Percentiles rank a stretch among this genome's conserved stretches.
Evolutionary conservation across 2,888 invertebrate species (phyloP).

Genomic region (Pollenia amentaria): DNA sequence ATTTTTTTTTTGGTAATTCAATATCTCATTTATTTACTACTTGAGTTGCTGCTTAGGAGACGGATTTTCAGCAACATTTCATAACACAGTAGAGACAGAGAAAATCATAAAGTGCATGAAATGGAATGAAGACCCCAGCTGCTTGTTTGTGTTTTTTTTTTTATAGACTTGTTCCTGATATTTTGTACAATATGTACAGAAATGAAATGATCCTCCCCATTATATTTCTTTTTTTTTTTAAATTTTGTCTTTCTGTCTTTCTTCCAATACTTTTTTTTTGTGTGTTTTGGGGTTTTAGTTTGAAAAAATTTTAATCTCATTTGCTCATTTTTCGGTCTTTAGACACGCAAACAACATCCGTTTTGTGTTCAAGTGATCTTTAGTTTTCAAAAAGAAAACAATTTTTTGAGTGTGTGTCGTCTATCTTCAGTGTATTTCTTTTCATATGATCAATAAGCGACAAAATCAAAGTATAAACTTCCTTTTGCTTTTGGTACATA

Average conservation of each 20-base stretch:
- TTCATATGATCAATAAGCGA: conserved; percentile 55
- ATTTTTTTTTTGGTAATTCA: conserved; percentile 63
- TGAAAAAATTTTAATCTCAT: conserved; percentile 33
- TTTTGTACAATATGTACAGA: background rate
- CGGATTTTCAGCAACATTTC: conserved; percentile 3
- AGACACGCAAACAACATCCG: conserved; percentile 72
- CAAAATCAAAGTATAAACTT: conserved; percentile 68
- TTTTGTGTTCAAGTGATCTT: conserved; percentile 53
- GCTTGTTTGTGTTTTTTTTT: conserved; percentile 28
- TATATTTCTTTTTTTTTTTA: conserved; percentile 7
- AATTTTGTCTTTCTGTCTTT: conserved; percentile 11
- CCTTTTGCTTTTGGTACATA: conserved; percentile 15
- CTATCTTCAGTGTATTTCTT: background rate
- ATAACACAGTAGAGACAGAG: background rate
- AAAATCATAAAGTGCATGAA: background rate
- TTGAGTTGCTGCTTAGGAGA: conserved; percentile 59
- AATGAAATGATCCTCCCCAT: conserved; percentile 38
- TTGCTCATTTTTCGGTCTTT: conserved; percentile 67
- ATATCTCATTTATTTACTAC: conserved; percentile 59
- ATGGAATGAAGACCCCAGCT: conserved; percentile 37
- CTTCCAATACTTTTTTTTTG: conserved; percentile 26
- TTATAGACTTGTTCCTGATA: conserved; percentile 16
- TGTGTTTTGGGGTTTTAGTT: background rate
- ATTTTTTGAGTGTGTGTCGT: background rate
- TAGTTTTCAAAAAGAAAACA: conserved; percentile 41